These are phyloP conservation scores for Pseudocheirus occidentalis DNA, from an alignment of 2,797 vertebrate species.

Conservation along the genomic window DNA sequence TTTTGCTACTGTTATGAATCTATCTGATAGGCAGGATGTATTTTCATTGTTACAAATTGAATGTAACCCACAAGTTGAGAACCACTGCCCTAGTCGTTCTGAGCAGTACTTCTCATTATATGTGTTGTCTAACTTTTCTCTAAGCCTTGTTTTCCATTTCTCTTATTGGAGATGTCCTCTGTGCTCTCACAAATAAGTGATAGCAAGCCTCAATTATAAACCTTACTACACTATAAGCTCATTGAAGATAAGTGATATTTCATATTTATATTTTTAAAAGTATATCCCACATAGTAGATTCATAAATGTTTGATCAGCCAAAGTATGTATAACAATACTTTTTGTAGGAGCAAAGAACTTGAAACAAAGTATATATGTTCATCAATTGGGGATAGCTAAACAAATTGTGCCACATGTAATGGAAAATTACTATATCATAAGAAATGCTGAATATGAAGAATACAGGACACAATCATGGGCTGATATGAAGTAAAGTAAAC, in stretches of 20 bases:
- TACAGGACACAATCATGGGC: neutral
- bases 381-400: neutral
- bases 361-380: neutral
- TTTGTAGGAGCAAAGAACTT: neutral
- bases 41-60: too few species aligned
- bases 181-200: neutral
- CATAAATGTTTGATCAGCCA: neutral
- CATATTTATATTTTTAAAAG: too few species aligned
- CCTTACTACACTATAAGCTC: neutral
- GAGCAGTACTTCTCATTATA: neutral
- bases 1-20: too few species aligned
- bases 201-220: neutral
- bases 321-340: neutral
- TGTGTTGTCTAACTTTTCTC: neutral
- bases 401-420: neutral
- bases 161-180: neutral
- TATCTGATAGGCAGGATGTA: too few species aligned
- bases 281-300: neutral
- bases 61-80: too few species aligned
- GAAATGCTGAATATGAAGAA: neutral
- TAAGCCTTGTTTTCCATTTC: neutral
- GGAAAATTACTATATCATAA: neutral
- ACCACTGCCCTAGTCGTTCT: neutral
- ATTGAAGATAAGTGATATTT: neutral
- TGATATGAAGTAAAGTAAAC: neutral